Evolutionary conservation across 2,113 vertebrate species (phyloP).

Genomic region (Pitta sordida): DNA sequence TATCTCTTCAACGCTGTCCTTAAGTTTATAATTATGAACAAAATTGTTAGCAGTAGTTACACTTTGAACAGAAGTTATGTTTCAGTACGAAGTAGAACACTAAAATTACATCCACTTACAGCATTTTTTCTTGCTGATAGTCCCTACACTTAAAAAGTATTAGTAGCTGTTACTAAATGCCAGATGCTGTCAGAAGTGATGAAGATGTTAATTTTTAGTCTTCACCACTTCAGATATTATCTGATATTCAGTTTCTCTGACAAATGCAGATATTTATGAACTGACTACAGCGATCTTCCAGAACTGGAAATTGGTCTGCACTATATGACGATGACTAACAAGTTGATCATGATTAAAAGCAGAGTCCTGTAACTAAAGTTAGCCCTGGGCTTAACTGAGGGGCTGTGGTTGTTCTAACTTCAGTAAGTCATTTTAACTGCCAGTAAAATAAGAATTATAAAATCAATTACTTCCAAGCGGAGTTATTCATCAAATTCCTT

Average conservation of each 20-base stretch:
- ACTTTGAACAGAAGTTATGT: neutral
- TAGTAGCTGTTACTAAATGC: conserved; percentile 34
- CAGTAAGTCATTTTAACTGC: neutral
- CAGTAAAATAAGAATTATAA: conserved; percentile 15
- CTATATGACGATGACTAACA: conserved; percentile 52
- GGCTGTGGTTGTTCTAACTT: neutral
- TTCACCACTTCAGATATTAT: conserved; percentile 34
- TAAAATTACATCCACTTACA: neutral
- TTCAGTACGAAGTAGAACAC: neutral
- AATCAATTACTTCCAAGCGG: conserved; percentile 19
- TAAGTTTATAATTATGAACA: neutral
- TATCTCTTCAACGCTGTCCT: neutral
- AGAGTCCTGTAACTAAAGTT: conserved; percentile 46
- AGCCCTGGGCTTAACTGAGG: neutral
- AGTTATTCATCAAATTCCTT: neutral
- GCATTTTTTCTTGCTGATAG: neutral
- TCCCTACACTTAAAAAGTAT: neutral
- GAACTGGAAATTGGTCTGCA: conserved; percentile 50
- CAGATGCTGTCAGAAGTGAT: conserved; percentile 38
- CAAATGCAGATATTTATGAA: conserved; percentile 59
- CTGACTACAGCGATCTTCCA: conserved; percentile 33
- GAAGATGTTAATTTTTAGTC: conserved; percentile 44
- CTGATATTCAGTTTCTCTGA: conserved; percentile 49
- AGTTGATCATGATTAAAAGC: conserved; percentile 61
- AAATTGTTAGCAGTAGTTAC: accelerated